Evolutionary conservation across 2,797 vertebrate genomes (phyloP).

Genomic region (Rhinophrynus dorsalis): DNA sequence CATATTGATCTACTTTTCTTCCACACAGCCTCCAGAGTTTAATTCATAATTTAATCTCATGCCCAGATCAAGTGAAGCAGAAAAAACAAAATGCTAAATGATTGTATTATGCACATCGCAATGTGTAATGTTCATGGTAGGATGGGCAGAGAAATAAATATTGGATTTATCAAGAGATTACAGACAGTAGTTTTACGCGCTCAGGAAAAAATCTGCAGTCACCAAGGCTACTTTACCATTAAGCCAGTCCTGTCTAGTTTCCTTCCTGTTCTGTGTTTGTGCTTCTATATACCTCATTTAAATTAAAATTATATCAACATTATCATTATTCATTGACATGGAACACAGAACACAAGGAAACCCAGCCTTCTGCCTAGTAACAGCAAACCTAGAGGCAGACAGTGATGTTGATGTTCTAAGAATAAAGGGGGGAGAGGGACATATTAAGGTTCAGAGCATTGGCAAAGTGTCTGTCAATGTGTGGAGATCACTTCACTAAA

Average conservation of each 20-base stretch:
- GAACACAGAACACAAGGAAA: constrained; percentile 18
- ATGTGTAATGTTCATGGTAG: constrained; percentile 37
- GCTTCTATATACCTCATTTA: constrained; percentile 12
- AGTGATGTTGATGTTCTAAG: too few species aligned
- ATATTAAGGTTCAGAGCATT: too few species aligned
- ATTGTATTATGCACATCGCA: constrained; percentile 53
- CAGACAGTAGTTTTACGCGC: constrained; percentile 15
- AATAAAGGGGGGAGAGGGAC: too few species aligned
- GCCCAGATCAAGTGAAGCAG: constrained; percentile 57
- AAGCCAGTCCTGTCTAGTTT: constrained; percentile 13
- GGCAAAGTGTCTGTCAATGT: too few species aligned
- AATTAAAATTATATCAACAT: constrained; percentile 27
- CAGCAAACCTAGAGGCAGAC: too few species aligned
- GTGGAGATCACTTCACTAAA: too few species aligned
- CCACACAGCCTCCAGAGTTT: constrained; percentile 55
- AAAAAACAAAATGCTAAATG: constrained; percentile 55
- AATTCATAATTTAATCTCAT: constrained; percentile 62
- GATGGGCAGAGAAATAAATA: constrained; percentile 52
- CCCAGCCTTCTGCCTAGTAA: neutral
- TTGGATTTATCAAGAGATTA: constrained; percentile 48
- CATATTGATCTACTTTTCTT: constrained; percentile 59
- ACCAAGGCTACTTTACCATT: neutral
- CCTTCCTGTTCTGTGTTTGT: constrained; percentile 16
- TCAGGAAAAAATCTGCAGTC: constrained; percentile 39
- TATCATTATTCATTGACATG: constrained; percentile 35